Evolutionary conservation across 2,888 invertebrate genomes (phyloP).

Genomic region (Thalpophila matura): DNA sequence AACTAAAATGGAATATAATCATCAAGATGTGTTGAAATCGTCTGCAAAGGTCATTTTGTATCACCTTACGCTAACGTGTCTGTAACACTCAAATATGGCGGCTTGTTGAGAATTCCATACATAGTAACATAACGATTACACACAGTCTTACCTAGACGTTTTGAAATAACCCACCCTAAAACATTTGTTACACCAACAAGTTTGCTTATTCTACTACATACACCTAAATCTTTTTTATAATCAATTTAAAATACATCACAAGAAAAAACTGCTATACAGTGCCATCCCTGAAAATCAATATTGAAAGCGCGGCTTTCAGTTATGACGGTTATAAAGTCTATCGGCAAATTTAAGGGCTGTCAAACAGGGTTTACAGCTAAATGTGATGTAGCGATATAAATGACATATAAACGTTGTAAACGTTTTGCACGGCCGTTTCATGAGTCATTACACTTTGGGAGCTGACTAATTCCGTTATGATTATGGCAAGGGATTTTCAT

Average conservation of each 20-base stretch:
- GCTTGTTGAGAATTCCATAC: no score
- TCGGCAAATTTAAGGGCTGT: constrained; percentile 56
- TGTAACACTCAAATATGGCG: no score
- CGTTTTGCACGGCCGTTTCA: constrained; percentile 45
- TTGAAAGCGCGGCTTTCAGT: constrained; percentile 27
- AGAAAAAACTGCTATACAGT: background rate
- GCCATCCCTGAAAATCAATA: constrained; percentile 33
- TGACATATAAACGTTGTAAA: constrained; percentile 50
- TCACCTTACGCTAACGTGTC: no score
- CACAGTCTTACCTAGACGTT: no score
- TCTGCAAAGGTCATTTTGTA: no score
- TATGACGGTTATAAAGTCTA: constrained; percentile 47
- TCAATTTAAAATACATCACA: background rate
- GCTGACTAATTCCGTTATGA: constrained; percentile 47
- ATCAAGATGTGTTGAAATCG: no score
- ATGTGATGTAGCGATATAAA: constrained; percentile 52
- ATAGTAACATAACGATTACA: no score
- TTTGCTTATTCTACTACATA: background rate
- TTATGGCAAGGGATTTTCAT: constrained; percentile 27
- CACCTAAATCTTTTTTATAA: background rate
- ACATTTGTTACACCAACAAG: no score
- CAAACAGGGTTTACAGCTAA: constrained; percentile 47
- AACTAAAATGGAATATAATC: no score
- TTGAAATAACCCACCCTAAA: no score
- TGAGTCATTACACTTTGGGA: constrained; percentile 33